Percentiles rank a stretch among this genome's conserved stretches.
Conservation (phyloP, 2,888 invertebrate genomes). For the Dysmachus trigonus region DNA sequence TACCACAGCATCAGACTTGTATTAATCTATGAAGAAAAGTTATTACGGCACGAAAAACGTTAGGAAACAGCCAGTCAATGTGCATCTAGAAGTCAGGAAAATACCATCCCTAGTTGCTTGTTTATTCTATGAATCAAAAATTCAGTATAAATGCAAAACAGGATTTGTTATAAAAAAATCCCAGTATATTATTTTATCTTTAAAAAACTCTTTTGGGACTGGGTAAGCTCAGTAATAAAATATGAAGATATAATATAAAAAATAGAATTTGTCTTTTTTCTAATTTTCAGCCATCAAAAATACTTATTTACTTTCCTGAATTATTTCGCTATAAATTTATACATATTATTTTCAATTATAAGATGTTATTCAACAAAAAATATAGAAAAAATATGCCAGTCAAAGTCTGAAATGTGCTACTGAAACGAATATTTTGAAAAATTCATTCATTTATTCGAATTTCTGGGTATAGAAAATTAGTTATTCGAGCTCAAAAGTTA, state of each 20-base stretch:
- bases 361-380: too few species aligned
- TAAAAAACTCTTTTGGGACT: background rate
- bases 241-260: background rate
- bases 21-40: constrained; percentile 8
- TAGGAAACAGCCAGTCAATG: background rate
- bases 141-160: background rate
- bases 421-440: too few species aligned
- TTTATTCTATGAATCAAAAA: background rate
- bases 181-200: background rate
- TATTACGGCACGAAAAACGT: constrained; percentile 16
- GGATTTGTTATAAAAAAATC: background rate
- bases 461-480: too few species aligned
- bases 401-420: too few species aligned
- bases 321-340: too few species aligned
- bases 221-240: background rate
- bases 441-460: too few species aligned
- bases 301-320: too few species aligned
- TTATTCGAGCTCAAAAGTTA: too few species aligned
- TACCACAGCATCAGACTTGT: background rate
- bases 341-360: too few species aligned
- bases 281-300: too few species aligned
- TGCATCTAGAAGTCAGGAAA: background rate
- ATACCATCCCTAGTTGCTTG: background rate
- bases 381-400: too few species aligned
- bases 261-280: too few species aligned